Evolutionary conservation across 2,797 vertebrate species (phyloP).

Genomic region (Macropus fuliginosus): DNA sequence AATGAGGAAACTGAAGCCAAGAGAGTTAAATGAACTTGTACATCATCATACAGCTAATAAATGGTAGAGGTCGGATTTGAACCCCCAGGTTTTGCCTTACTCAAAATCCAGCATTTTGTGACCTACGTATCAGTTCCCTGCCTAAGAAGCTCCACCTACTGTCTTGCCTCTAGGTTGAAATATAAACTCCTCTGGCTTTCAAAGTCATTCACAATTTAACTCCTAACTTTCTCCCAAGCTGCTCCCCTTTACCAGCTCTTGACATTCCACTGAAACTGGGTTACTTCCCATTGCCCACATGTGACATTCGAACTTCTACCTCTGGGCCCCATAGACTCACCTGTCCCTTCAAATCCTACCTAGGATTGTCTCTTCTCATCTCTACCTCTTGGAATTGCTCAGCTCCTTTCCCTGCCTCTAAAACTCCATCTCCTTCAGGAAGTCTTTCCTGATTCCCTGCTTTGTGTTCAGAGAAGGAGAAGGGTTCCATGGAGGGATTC

Average conservation of each 20-base stretch:
- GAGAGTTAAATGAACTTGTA: background rate
- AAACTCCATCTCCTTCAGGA: background rate
- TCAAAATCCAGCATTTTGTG: background rate
- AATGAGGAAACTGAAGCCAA: background rate
- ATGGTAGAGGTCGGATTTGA: background rate
- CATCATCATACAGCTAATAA: background rate
- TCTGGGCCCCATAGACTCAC: background rate
- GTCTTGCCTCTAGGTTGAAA: background rate
- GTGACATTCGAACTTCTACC: background rate
- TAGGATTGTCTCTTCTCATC: background rate
- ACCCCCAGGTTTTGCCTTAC: background rate
- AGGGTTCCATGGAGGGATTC: background rate
- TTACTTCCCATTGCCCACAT: background rate
- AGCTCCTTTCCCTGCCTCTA: background rate
- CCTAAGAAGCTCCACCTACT: background rate
- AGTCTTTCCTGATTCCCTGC: background rate
- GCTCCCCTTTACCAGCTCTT: background rate
- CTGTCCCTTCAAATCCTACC: background rate
- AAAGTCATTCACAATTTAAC: background rate
- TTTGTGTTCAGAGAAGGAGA: background rate
- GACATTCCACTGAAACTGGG: background rate
- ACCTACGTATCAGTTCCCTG: background rate
- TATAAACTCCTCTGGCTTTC: background rate
- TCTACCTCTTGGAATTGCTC: background rate
- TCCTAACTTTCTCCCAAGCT: background rate